Base-by-base conservation (phyloP, 2,113 vertebrate species). In the Anguilla japonica region DNA sequence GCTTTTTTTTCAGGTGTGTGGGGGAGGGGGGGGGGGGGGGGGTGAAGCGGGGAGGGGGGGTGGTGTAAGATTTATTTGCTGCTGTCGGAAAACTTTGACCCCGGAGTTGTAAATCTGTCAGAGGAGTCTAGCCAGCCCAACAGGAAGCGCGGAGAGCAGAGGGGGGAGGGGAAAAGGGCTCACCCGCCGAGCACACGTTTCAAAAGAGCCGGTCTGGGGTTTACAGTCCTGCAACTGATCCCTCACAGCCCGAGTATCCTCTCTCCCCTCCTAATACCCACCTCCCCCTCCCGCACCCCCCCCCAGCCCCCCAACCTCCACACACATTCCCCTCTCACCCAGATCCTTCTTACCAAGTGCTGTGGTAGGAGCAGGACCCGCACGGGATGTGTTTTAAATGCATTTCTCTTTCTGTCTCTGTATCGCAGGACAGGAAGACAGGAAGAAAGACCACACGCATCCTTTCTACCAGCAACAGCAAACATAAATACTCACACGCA, bases 21-120 rank as follows among this genome's bases (percentile, higher is more conserved):
- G 71, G 50, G 81, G 91, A 89, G 89, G 34, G 1, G 90, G 86
- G 34, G 78, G 75, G 41, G 81, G 26, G 75, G 84, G 71, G 50
- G 83, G 91, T 89, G 89, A n/a, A 34, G 89, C 81, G 5, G 81
- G 87, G 88, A 41, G 78, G 85, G 83, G 83, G 34, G 90, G 86
- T 6, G 84, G 89, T 86, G 90, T 91, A 91, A 95, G 95, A 95
- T 95, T 94, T 95, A 95, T 95, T 93, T 95, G 93, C 93, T 91
- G 93, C 93, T 86, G 93, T 94, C 92, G 90, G 93, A 94, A 95
- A 95, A 95, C 95, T 95, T 95, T 95, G 95, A 95, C 95, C 95
- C 90, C 92, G 0, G 83, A 94, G 94, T 93, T 95, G 94, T 95
- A 95, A 96, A 96, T 96, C 95, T 95, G 95, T 94, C 95, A 95